Evolutionary conservation across 2,113 vertebrate genomes (phyloP), one percentile per base, ranked within the genome.

Genomic region (Natator depressus): DNA sequence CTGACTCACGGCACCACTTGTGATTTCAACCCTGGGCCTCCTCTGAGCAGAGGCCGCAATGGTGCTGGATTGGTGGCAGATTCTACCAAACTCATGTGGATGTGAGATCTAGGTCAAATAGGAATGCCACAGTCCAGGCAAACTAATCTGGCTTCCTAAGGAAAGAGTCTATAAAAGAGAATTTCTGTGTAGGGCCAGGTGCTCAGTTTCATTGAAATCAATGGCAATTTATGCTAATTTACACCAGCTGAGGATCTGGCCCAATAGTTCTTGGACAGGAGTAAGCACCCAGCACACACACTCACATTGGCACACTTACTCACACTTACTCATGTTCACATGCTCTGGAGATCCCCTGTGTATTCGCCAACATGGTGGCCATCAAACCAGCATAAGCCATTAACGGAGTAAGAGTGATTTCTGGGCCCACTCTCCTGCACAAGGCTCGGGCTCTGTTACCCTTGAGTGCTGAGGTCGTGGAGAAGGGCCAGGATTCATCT

Each of bases 21-120:
- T 55, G 53, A 13, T 22, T 12, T 6, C n/a, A 11, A 0, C 0
- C 51, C 2, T 19, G 17, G 0, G n/a, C 47, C 38, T 10, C 31
- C 49, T 59, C n/a, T 31, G 50, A 5, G 8, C n/a, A 14, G 72
- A 90, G 59, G 2, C 1, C 46, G 10, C 29, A 51, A 59, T 54
- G 55, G 49, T 57, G 87, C 22, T 38, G 87, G 87, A 82, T 50
- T 3, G 2, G 31, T 51, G 35, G 27, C 2, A 1, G 65, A 9
- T 2, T 49, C 2, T 42, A 75, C 17, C 0, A 51, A 81, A 10
- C 25, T 38, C 46, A 78, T 11, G n/a, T 53, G 42, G 50, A 29
- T 27, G 35, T 42, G 54, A 17, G 42, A 29, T 57, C 13, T 0
- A 10, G 31, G 8, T 65, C 49, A n/a, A 16, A 76, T 14, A 6